Percentiles rank a stretch among this genome's conserved stretches.
phyloP scores from a whole-genome alignment of 2,888 invertebrate genomes.

The Mythimna albipuncta region DNA sequence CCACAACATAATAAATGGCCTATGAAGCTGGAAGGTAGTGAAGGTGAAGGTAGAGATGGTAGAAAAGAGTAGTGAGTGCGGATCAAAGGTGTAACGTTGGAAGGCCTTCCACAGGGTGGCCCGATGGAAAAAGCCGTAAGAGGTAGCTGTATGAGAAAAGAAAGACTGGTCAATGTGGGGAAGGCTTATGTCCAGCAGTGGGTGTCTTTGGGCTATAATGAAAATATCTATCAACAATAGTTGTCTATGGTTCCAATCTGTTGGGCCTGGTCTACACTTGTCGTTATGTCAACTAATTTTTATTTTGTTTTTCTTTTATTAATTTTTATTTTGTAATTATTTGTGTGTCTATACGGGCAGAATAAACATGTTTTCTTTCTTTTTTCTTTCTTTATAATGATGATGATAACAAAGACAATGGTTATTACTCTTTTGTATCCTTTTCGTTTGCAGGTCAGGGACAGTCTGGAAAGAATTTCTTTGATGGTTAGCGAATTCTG shows the following conservation, averaged over 20 bases:
- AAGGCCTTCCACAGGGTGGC: neutral
- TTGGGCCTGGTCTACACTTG: no score
- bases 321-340: no score
- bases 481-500: neutral
- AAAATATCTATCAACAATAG: no score
- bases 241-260: no score
- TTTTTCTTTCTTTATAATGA: no score
- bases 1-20: neutral
- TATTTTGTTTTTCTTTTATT: no score
- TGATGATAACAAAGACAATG: neutral
- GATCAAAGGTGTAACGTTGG: neutral
- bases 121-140: neutral
- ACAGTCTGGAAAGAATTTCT: neutral
- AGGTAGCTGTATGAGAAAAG: neutral
- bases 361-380: no score
- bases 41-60: no score
- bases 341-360: no score
- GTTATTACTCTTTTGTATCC: neutral
- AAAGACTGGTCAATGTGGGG: neutral
- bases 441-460: neutral
- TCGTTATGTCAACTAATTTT: no score
- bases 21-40: neutral
- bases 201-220: neutral
- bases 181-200: neutral
- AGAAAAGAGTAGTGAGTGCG: neutral